These are phyloP conservation scores for Delichon dasypus DNA, from an alignment of 2,797 vertebrate species.

Conservation along the genomic window DNA sequence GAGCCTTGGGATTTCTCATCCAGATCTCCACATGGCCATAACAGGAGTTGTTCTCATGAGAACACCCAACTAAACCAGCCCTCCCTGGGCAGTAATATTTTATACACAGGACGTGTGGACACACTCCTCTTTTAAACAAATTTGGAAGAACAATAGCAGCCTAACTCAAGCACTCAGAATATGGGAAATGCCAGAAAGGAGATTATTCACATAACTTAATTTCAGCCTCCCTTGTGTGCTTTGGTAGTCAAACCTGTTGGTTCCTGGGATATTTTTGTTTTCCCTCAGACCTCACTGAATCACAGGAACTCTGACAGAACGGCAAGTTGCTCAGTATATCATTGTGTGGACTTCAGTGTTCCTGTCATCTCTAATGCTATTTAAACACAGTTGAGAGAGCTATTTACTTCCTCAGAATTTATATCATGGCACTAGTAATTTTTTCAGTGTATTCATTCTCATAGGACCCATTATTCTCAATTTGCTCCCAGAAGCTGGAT, in stretches of 20 bases:
- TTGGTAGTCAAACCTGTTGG: background rate
- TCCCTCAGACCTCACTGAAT: background rate
- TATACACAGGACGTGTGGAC: background rate
- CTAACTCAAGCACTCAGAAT: background rate
- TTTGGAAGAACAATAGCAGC: background rate
- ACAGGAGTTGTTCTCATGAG: background rate
- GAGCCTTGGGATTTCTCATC: constrained; percentile 19
- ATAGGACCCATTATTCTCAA: background rate
- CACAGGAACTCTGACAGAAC: background rate
- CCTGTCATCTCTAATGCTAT: background rate
- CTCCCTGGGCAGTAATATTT: background rate
- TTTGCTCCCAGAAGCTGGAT: background rate
- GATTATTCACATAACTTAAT: background rate
- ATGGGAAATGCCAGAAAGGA: background rate
- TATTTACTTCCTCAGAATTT: background rate
- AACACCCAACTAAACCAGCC: background rate
- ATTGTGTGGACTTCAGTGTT: background rate
- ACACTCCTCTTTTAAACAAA: background rate
- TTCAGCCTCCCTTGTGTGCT: background rate
- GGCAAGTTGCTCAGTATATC: background rate
- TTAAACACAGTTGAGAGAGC: background rate
- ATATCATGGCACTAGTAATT: background rate
- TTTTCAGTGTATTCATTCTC: background rate
- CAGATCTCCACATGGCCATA: background rate
- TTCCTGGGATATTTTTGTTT: background rate